Evolutionary conservation across 2,113 vertebrate species (phyloP).

Genomic region (Grus americana): DNA sequence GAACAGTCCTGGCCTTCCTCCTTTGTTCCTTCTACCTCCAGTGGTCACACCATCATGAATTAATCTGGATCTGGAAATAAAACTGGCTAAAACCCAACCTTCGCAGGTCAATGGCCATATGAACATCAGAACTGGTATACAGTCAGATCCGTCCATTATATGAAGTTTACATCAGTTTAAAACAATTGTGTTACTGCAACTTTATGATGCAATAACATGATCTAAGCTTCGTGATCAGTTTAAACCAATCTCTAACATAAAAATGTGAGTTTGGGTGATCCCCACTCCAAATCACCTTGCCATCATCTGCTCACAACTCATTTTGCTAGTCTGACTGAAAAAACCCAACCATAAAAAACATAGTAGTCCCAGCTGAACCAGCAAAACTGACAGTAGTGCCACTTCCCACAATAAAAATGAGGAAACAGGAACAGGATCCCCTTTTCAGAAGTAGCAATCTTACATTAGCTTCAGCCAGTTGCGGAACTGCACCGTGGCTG

Average conservation of each 20-base stretch:
- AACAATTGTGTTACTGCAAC: not conserved
- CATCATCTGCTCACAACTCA: not conserved
- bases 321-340: not conserved
- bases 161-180: not conserved
- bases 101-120: not conserved
- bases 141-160: not conserved
- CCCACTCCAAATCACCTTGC: not conserved
- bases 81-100: not conserved
- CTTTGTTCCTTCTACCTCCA: not conserved
- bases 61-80: not conserved
- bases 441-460: not conserved
- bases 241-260: not conserved
- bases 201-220: not conserved
- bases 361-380: not conserved
- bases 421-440: not conserved
- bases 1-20: not conserved
- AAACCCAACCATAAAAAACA: not conserved
- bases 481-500: not conserved
- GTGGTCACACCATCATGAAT: fast-evolving
- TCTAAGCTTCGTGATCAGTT: not conserved
- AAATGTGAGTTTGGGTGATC: not conserved
- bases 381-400: not conserved
- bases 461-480: not conserved
- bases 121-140: not conserved
- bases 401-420: not conserved